phyloP scores from a whole-genome alignment of 2,888 invertebrate genomes.

The Oxyteleia sp. region DNA sequence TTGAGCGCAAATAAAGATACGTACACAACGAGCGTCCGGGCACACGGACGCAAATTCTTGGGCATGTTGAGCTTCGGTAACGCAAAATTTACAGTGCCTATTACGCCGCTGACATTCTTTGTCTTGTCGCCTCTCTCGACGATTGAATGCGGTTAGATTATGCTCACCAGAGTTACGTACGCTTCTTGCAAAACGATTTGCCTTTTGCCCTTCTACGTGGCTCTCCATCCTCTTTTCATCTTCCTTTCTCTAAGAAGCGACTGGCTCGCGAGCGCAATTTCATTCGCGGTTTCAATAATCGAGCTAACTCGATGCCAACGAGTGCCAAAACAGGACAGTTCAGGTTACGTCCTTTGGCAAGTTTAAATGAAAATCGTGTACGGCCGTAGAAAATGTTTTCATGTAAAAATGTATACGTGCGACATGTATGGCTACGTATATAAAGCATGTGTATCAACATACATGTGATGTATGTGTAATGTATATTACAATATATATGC shows the following conservation, averaged over 20 bases:
- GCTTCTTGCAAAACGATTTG: constrained; percentile 81
- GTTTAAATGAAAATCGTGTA: no score
- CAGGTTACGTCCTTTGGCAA: no score
- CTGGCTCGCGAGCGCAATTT: constrained; percentile 6
- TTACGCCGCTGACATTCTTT: constrained; percentile 85
- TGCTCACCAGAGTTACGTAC: constrained; percentile 70
- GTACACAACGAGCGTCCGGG: constrained; percentile 40
- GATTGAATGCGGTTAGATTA: constrained; percentile 69
- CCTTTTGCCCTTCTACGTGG: constrained; percentile 73
- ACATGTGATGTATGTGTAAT: no score
- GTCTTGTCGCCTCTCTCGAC: constrained; percentile 83
- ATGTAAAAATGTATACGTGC: no score
- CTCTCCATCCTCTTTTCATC: constrained; percentile 68
- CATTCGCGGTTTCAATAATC: constrained; percentile 23
- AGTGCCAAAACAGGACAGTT: no score
- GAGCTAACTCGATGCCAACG: not conserved
- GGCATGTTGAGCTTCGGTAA: constrained; percentile 78
- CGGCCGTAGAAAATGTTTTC: no score
- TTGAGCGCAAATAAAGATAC: constrained; percentile 56
- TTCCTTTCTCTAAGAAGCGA: constrained; percentile 52
- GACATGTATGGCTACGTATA: no score
- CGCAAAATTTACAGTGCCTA: constrained; percentile 84
- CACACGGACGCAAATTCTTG: constrained; percentile 45
- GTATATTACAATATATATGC: no score
- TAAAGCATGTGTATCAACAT: no score